These are phyloP conservation scores for Embiotoca jacksoni DNA, from an alignment of 2,113 vertebrate species.

Conservation along the genomic window DNA sequence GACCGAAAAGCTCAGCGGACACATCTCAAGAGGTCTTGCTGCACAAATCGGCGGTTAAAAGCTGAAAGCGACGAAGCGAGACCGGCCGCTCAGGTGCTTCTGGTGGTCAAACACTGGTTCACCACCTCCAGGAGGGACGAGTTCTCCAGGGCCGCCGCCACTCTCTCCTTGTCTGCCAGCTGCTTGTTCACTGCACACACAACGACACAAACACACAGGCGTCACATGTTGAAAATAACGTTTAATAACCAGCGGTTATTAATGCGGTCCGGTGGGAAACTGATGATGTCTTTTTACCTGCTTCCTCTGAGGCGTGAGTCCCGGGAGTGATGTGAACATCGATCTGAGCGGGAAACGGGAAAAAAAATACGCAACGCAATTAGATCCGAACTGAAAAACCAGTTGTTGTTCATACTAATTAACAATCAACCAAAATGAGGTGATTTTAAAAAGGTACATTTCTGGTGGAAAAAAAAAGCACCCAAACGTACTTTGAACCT, in stretches of 20 bases:
- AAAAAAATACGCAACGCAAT: not conserved
- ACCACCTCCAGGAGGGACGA: conserved; percentile 96
- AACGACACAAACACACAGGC: not conserved
- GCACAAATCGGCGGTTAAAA: not conserved
- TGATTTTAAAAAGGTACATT: not conserved
- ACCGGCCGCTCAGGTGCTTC: conserved; percentile 57
- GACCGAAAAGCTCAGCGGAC: not conserved
- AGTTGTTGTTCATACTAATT: not conserved
- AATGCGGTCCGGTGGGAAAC: not conserved
- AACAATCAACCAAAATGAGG: not conserved
- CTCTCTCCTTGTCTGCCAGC: conserved; percentile 96
- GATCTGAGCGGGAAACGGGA: conserved; percentile 82
- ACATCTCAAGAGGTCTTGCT: not conserved
- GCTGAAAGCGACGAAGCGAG: not conserved
- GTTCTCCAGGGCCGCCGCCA: conserved; percentile 97
- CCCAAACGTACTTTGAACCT: conserved; percentile 90
- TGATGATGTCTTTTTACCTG: conserved; percentile 77
- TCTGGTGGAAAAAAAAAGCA: not conserved
- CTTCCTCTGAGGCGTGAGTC: conserved; percentile 94
- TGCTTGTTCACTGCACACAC: conserved; percentile 93
- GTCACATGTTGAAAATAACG: too few relatives aligned
- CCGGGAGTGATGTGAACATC: conserved; percentile 97
- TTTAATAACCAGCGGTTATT: too few relatives aligned
- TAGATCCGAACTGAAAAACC: not conserved
- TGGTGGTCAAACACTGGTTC: conserved; percentile 93